These are phyloP conservation scores for Loriculus beryllinus DNA, from an alignment of 2,797 vertebrate genomes.

Conservation along the genomic window DNA sequence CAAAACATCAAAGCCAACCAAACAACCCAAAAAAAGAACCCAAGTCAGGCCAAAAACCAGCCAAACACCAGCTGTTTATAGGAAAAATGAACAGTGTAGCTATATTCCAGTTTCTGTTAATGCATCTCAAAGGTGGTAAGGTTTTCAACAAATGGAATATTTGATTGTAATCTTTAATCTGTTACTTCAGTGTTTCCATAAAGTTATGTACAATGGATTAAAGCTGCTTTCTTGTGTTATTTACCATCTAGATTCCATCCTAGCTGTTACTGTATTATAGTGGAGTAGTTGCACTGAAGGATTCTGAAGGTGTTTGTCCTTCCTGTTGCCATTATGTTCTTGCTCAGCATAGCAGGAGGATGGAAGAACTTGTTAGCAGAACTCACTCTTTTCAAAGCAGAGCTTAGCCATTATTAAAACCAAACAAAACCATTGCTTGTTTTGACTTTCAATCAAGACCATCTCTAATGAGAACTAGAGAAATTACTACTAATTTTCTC, in stretches of 20 bases:
- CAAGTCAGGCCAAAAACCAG: background rate
- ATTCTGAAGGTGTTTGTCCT: background rate
- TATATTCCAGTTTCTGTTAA: background rate
- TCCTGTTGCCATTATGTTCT: background rate
- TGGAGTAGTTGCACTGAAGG: background rate
- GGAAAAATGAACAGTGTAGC: background rate
- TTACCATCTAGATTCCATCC: background rate
- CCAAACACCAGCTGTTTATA: background rate
- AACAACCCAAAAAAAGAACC: background rate
- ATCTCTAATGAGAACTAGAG: background rate
- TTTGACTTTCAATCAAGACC: background rate
- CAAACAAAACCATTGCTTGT: background rate
- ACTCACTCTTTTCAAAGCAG: background rate
- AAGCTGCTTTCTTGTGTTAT: background rate
- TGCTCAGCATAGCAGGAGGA: background rate
- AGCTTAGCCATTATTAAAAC: background rate
- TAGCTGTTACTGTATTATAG: background rate
- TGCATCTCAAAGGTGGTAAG: background rate
- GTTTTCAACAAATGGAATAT: background rate
- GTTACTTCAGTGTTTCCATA: background rate
- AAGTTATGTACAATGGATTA: background rate
- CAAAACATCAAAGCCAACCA: background rate
- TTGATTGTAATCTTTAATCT: background rate
- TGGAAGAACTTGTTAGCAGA: background rate
- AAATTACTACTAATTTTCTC: background rate